These are phyloP conservation scores for Stichodactyla mertensii DNA, from an alignment of 64 coral and sea anemone genomes.

Conservation along the genomic window DNA sequence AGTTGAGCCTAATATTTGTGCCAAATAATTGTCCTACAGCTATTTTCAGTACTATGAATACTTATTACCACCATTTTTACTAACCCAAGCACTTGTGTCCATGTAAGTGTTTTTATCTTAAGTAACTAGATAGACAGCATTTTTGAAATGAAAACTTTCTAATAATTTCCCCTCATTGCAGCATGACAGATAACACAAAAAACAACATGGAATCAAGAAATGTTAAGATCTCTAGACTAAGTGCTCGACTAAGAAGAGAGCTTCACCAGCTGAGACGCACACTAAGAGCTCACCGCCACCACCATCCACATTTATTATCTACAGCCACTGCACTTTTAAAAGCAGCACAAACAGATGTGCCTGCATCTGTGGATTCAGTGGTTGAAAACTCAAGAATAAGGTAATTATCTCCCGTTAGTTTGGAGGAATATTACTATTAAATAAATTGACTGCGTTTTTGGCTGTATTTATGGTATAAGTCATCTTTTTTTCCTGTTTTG, in stretches of 20 bases:
- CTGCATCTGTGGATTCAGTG: constrained; percentile 59
- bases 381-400: constrained; percentile 17
- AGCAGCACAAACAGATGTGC: constrained; percentile 52
- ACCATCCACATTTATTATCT: constrained; percentile 45
- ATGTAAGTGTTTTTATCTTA: too few species aligned
- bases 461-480: too few species aligned
- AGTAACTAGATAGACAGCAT: too few species aligned
- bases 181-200: background rate
- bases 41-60: too few species aligned
- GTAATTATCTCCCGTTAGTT: background rate
- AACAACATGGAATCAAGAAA: constrained; percentile 37
- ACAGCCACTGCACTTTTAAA: constrained; percentile 71
- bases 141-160: too few species aligned
- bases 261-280: constrained; percentile 78
- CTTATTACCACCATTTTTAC: too few species aligned
- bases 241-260: constrained; percentile 63
- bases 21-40: too few species aligned
- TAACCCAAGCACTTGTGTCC: too few species aligned
- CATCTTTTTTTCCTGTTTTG: too few species aligned
- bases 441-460: too few species aligned
- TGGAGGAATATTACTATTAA: too few species aligned
- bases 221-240: constrained; percentile 77
- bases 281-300: constrained; percentile 49
- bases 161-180: background rate
- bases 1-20: too few species aligned